Evolutionary conservation across 2,888 invertebrate genomes (phyloP).

Genomic region (Bibio marci): DNA sequence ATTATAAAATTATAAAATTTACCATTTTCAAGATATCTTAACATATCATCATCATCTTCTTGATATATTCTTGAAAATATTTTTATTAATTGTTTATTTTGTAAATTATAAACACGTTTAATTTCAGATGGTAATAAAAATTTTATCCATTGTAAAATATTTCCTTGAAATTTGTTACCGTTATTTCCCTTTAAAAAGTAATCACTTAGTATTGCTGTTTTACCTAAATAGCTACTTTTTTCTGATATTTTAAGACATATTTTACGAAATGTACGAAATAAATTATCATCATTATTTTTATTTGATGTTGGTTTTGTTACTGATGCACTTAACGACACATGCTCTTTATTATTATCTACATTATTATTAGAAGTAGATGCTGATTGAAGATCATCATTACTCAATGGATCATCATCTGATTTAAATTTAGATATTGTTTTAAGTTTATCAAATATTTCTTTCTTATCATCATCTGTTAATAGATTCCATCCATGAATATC

Average conservation of each 20-base stretch:
- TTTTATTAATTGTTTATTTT: conserved; percentile 81
- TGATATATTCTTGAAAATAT: conserved; percentile 67
- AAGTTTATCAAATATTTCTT: conserved; percentile 31
- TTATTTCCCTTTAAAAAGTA: conserved; percentile 44
- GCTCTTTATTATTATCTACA: too few species aligned
- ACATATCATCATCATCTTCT: conserved; percentile 60
- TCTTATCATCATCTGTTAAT: conserved; percentile 47
- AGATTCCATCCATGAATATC: conserved; percentile 64
- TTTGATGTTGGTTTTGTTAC: not conserved
- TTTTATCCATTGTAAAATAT: conserved; percentile 63
- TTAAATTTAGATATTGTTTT: conserved; percentile 1
- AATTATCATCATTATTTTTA: conserved; percentile 36
- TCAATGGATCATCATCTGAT: too few species aligned
- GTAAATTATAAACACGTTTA: conserved; percentile 79
- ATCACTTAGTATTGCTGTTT: conserved; percentile 53
- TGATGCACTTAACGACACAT: too few species aligned
- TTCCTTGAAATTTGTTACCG: conserved; percentile 53
- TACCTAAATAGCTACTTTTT: conserved; percentile 63
- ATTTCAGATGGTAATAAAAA: conserved; percentile 65
- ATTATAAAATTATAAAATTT: not conserved
- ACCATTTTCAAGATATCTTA: conserved; percentile 67
- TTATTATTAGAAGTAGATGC: too few species aligned
- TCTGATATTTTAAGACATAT: conserved; percentile 63
- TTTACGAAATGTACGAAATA: conserved; percentile 57
- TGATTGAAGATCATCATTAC: not conserved